phyloP scores from a whole-genome alignment of 2,888 invertebrate genomes.

The Lasioglossum pauxillum region DNA sequence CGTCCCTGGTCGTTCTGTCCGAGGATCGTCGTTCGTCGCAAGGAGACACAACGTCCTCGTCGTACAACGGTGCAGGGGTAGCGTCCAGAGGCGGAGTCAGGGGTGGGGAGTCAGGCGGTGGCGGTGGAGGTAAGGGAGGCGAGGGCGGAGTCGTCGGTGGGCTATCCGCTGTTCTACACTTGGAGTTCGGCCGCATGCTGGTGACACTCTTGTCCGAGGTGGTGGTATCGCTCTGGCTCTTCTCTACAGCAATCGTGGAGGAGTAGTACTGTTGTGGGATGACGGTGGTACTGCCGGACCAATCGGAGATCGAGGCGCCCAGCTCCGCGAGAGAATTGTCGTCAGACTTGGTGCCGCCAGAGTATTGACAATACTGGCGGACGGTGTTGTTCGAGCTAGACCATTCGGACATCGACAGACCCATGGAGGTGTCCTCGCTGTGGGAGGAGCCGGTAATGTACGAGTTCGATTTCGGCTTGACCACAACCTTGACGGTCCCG shows the following conservation, averaged over 20 bases:
- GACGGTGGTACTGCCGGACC: constrained; percentile 92
- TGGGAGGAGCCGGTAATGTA: constrained; percentile 91
- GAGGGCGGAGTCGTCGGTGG: constrained; percentile 55
- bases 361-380: constrained; percentile 88
- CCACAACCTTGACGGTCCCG: constrained; percentile 92
- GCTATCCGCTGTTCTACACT: constrained; percentile 74
- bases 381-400: constrained; percentile 95
- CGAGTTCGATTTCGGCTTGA: constrained; percentile 91
- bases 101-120: constrained; percentile 41
- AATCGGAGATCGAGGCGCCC: constrained; percentile 93
- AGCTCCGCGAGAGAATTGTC: constrained; percentile 90
- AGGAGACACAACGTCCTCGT: constrained; percentile 1
- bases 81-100: constrained; percentile 31
- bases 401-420: constrained; percentile 94
- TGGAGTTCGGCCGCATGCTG: constrained; percentile 81
- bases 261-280: constrained; percentile 86
- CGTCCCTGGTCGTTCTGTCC: constrained; percentile 57
- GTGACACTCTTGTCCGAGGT: constrained; percentile 82
- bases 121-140: constrained; percentile 51
- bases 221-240: constrained; percentile 82
- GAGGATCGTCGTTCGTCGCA: not conserved
- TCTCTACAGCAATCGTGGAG: constrained; percentile 70
- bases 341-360: constrained; percentile 91
- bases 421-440: constrained; percentile 94
- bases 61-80: constrained; percentile 29